These are phyloP conservation scores for Coregonus ussuriensis DNA, from an alignment of 2,797 vertebrate species.

Conservation along the genomic window DNA sequence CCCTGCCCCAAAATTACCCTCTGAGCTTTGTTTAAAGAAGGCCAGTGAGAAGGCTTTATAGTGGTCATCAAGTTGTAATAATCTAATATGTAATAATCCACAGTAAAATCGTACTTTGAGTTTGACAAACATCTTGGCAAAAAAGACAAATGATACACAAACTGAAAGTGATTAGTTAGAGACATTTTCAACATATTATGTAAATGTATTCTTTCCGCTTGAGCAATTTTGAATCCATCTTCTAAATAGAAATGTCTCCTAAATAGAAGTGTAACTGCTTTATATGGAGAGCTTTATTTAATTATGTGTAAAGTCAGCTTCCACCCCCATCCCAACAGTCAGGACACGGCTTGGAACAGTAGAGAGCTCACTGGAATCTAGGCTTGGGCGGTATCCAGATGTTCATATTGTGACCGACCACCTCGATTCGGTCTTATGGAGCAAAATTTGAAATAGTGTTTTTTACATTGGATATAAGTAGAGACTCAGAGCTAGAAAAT, in stretches of 20 bases:
- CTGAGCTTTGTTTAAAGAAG: background rate
- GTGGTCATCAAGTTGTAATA: no score
- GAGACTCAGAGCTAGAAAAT: no score
- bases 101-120: background rate
- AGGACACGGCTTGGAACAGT: background rate
- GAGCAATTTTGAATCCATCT: no score
- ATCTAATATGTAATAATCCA: background rate
- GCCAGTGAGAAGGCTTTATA: background rate
- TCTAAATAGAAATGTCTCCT: background rate
- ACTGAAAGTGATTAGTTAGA: no score
- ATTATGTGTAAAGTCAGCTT: background rate
- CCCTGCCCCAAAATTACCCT: background rate
- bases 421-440: no score
- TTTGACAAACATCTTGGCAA: conserved; percentile 3
- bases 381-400: no score
- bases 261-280: background rate
- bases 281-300: background rate
- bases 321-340: background rate
- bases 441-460: no score
- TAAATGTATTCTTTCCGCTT: no score
- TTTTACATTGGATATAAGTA: no score
- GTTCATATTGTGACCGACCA: no score
- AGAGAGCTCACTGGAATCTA: background rate
- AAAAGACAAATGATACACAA: no score
- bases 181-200: no score